Evolutionary conservation across 2,888 invertebrate genomes (phyloP), one percentile per base, ranked within the genome.

Genomic region (Plemyria rubiginata): DNA sequence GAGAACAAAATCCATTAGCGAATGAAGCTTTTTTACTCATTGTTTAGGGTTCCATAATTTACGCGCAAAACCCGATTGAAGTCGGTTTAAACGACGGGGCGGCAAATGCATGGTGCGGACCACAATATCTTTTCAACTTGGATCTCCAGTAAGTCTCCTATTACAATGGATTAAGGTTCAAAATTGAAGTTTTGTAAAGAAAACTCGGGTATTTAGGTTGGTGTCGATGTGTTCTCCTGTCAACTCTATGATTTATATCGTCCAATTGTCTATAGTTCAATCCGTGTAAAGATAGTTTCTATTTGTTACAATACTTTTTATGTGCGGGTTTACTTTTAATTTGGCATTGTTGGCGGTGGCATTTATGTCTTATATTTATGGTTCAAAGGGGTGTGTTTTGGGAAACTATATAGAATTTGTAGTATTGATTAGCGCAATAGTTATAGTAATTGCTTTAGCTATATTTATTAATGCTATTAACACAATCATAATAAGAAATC

Each of bases 1-100:
- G 85, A 88, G 89, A 92, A 90, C 88, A 90, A 89, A 90, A 91
- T 90, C 87, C 90, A 92, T 92, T 92, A 91, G 90, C 84, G 88
- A 87, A 87, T 88, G 82, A 83, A 80, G 78, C 77, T 87, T 90
- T 89, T 88, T 87, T 88, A 80, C 72, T 70, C 79, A 83, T 92
- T 91, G 90, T 92, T 84, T 86, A 86, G 88, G 84, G 83, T 86
- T 87, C 86, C 87, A 90, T 92, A 91, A 90, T 90, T 92, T 91
- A 90, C 87, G 87, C 81, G 80, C 82, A 80, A 87, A 90, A 88
- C 87, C 79, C 86, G 89, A 90, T 87, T 85, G 84, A 81, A 86
- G 86, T 84, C 81, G 81, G 86, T 87, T 85, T 90, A 92, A 92
- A 84, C 87, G 87, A 81, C 78, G 80, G 91, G 92, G 92, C 90